A percentile compares a stretch with the other conserved stretches of the same genome.
These are phyloP conservation scores for Ictidomys tridecemlineatus DNA, from an alignment of 2,113 vertebrate genomes.

Conservation along the genomic window DNA sequence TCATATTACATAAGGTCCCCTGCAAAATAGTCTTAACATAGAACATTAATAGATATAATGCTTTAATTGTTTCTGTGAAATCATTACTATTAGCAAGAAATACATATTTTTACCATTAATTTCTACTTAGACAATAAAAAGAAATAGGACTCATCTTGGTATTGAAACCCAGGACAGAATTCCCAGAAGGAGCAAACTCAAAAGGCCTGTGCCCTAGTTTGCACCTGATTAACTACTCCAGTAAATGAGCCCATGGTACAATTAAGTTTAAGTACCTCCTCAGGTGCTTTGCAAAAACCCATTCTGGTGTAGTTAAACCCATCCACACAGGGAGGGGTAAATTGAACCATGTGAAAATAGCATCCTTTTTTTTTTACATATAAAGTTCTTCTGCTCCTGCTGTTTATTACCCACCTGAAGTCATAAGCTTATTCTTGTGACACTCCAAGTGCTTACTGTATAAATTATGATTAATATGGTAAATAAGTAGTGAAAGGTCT, in stretches of 20 bases:
- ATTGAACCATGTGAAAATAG: conserved; percentile 75
- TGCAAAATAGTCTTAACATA: background rate
- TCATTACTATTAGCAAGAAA: background rate
- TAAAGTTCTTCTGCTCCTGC: conserved; percentile 80
- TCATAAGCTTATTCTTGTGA: conserved; percentile 65
- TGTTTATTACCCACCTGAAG: conserved; percentile 84
- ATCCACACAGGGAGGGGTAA: conserved; percentile 74
- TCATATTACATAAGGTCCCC: background rate
- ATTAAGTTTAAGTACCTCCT: conserved; percentile 83
- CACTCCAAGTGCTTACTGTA: conserved; percentile 30
- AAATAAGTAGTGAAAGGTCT: background rate
- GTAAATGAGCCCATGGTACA: conserved; percentile 59
- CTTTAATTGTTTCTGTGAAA: background rate
- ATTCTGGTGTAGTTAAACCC: conserved; percentile 74
- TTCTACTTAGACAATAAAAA: conserved; percentile 21
- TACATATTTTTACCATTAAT: background rate
- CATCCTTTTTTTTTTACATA: conserved; percentile 66
- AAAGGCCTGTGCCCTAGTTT: conserved; percentile 53
- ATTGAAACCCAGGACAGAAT: conserved; percentile 50
- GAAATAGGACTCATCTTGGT: conserved; percentile 69
- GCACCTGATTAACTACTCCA: conserved; percentile 79
- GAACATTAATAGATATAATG: background rate
- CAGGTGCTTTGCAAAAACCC: conserved; percentile 61
- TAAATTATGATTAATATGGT: conserved; percentile 70
- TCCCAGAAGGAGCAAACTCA: conserved; percentile 68